Conservation (phyloP, 2,888 invertebrate species). For the Orthosia gothica region DNA sequence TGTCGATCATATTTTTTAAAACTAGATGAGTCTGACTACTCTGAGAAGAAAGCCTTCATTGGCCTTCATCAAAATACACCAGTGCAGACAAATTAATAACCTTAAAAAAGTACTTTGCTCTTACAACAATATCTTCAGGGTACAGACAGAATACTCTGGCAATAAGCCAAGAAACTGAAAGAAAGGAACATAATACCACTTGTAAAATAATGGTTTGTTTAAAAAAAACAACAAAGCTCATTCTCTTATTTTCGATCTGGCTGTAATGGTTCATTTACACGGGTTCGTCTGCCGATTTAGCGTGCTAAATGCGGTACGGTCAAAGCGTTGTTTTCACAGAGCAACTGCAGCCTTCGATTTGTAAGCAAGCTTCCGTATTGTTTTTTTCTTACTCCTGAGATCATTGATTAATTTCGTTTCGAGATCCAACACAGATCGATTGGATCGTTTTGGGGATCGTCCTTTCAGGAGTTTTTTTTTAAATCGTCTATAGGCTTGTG, state of each 20-base stretch:
- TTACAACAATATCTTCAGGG: conserved; percentile 21
- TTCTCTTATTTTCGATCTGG: background rate
- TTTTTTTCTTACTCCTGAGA: too few species aligned
- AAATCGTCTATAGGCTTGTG: too few species aligned
- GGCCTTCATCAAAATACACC: background rate
- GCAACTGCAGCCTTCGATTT: background rate
- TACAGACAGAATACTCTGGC: conserved; percentile 28
- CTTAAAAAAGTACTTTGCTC: background rate
- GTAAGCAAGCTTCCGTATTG: background rate
- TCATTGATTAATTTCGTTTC: too few species aligned
- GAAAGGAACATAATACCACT: conserved; percentile 14
- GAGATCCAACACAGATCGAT: too few species aligned
- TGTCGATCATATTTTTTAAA: too few species aligned
- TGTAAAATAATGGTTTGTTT: conserved; percentile 23
- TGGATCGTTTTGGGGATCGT: too few species aligned
- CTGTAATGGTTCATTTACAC: background rate
- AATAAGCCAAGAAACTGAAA: conserved; percentile 25
- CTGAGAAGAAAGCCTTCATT: too few species aligned
- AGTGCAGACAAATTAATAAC: background rate
- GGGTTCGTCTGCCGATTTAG: background rate
- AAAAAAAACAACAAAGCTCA: conserved; percentile 2
- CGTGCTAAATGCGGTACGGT: background rate
- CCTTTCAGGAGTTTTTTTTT: too few species aligned
- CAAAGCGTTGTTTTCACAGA: background rate
- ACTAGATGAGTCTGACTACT: too few species aligned